Percentiles rank a stretch among this genome's conserved stretches.
Conservation (phyloP, 53 echinoderm and acorn worm genomes). For the Astropecten irregularis region DNA sequence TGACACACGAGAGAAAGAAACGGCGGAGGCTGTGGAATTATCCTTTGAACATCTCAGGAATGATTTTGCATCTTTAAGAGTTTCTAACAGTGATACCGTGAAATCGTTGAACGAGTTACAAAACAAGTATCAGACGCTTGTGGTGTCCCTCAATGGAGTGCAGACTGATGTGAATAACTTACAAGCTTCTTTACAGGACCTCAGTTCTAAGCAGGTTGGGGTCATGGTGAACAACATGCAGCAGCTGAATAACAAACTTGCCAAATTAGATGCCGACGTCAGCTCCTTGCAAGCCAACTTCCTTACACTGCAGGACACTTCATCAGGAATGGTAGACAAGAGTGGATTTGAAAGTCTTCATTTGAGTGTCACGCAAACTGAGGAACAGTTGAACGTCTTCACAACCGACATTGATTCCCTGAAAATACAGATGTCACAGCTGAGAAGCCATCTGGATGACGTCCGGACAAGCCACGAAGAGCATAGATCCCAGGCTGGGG, state of each 20-base stretch:
- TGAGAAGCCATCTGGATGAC: slow-evolving; percentile 12
- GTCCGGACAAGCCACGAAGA: slow-evolving; percentile 19
- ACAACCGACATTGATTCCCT: slow-evolving; percentile 26
- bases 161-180: slow-evolving; percentile 16
- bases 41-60: slow-evolving; percentile 11
- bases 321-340: slow-evolving; percentile 8
- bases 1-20: slow-evolving; percentile 34
- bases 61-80: slow-evolving; percentile 20
- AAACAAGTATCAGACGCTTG: slow-evolving; percentile 27
- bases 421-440: neutral
- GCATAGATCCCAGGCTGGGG: slow-evolving; percentile 7
- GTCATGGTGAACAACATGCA: neutral
- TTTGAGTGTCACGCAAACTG: neutral
- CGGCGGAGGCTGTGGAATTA: slow-evolving; percentile 5
- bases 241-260: slow-evolving; percentile 58
- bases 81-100: neutral
- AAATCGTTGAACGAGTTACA: slow-evolving; percentile 11
- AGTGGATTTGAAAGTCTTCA: slow-evolving; percentile 12
- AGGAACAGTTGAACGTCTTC: neutral
- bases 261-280: slow-evolving; percentile 55
- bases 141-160: neutral
- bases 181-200: slow-evolving; percentile 15
- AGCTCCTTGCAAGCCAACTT: slow-evolving; percentile 52
- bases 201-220: neutral
- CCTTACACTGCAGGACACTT: slow-evolving; percentile 37